Percentiles rank a stretch among this genome's conserved stretches.
Conservation (phyloP, 2,888 invertebrate species). For the Eristalinus sepulchralis region DNA sequence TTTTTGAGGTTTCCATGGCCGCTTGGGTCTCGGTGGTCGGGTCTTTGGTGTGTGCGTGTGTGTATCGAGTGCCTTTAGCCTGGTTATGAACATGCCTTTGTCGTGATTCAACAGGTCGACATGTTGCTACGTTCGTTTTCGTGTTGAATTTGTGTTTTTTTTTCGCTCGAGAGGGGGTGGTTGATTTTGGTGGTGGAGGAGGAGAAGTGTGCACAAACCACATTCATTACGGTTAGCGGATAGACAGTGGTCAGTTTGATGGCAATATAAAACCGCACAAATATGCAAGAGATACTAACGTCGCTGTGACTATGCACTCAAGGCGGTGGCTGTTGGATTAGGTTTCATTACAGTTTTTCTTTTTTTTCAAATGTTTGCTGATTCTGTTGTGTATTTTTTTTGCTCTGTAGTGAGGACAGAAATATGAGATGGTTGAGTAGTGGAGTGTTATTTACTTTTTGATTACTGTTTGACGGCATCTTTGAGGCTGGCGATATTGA, state of each 20-base stretch:
- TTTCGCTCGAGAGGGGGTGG: too few relatives aligned
- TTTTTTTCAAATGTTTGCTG: constrained; percentile 21
- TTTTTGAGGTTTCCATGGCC: constrained; percentile 56
- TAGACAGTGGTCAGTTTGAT: constrained; percentile 36
- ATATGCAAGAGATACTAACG: constrained; percentile 4
- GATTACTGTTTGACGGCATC: constrained; percentile 22
- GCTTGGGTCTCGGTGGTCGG: constrained; percentile 23
- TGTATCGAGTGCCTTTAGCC: constrained; percentile 38
- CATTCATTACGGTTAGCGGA: constrained; percentile 27
- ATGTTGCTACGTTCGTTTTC: constrained; percentile 34
- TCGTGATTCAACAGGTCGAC: constrained; percentile 68
- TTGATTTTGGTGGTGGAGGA: background rate
- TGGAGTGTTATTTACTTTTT: constrained; percentile 16
- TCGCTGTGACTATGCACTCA: background rate
- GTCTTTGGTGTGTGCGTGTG: background rate
- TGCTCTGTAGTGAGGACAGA: constrained; percentile 11
- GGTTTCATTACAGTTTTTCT: constrained; percentile 60
- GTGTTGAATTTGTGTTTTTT: constrained; percentile 1
- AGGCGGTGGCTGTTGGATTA: constrained; percentile 23
- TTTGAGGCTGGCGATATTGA: constrained; percentile 1
- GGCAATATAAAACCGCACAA: constrained; percentile 42
- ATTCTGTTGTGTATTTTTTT: background rate
- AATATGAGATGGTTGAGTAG: constrained; percentile 26
- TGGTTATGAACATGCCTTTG: constrained; percentile 46
- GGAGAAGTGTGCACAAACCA: constrained; percentile 24